Evolutionary conservation across 2,888 invertebrate genomes (phyloP).

Genomic region (Hedya salicella): DNA sequence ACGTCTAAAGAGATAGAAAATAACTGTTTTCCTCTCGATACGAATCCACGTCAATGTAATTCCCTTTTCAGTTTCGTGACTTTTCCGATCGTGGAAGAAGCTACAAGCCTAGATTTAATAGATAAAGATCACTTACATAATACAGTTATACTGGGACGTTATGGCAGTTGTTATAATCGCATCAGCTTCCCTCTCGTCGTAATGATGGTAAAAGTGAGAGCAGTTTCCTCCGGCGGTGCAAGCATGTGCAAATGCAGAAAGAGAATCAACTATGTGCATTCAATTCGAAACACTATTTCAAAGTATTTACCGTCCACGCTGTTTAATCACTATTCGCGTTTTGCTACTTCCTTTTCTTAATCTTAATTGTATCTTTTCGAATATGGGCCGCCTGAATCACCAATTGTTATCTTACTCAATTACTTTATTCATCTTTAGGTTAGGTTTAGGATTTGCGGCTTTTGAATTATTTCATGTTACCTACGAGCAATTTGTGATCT

Average conservation of each 20-base stretch:
- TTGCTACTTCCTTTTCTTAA: slow-evolving; percentile 25
- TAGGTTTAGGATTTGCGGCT: neutral
- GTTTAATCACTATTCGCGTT: neutral
- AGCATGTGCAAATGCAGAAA: slow-evolving; percentile 26
- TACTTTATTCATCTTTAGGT: neutral
- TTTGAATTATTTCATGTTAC: neutral
- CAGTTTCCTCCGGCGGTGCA: slow-evolving; percentile 48
- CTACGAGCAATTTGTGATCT: no score
- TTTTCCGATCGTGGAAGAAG: neutral
- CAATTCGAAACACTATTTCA: slow-evolving; percentile 25
- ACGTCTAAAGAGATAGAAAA: no score
- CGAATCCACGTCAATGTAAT: no score
- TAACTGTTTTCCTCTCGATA: no score
- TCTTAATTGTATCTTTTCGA: slow-evolving; percentile 18
- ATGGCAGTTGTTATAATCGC: slow-evolving; percentile 59
- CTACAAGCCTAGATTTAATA: neutral
- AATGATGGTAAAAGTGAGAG: slow-evolving; percentile 69
- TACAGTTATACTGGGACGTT: slow-evolving; percentile 48
- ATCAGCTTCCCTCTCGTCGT: slow-evolving; percentile 64
- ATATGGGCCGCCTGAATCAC: slow-evolving; percentile 19
- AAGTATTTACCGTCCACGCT: slow-evolving; percentile 6
- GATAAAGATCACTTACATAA: slow-evolving; percentile 11
- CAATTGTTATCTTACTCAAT: neutral
- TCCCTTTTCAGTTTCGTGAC: neutral
- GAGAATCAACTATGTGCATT: neutral